Conservation (phyloP, 2,113 vertebrate genomes). For the Solea solea region DNA sequence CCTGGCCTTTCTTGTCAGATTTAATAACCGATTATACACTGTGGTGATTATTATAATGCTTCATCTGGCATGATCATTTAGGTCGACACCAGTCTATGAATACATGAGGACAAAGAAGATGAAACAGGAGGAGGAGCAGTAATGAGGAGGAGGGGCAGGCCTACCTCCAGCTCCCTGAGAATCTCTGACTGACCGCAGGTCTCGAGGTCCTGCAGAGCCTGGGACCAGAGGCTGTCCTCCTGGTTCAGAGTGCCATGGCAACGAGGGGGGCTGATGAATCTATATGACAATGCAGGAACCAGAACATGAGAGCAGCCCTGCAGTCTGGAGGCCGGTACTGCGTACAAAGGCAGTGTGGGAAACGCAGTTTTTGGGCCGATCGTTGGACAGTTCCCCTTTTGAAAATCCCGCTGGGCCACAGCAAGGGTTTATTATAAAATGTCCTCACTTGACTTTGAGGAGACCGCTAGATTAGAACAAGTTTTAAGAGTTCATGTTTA, state of each 20-base stretch:
- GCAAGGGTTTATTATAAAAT: constrained; percentile 36
- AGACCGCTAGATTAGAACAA: constrained; percentile 69
- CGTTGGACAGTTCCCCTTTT: constrained; percentile 40
- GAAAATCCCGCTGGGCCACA: constrained; percentile 51
- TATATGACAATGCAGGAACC: constrained; percentile 94
- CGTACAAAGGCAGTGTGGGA: constrained; percentile 69
- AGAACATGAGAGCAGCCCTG: constrained; percentile 78
- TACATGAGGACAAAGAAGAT: constrained; percentile 48
- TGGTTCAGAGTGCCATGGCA: constrained; percentile 83
- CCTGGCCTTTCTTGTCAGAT: constrained; percentile 57
- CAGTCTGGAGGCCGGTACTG: constrained; percentile 60
- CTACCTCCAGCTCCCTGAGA: constrained; percentile 97
- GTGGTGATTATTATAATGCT: constrained; percentile 68
- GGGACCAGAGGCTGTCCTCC: constrained; percentile 95
- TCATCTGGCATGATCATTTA: constrained; percentile 58
- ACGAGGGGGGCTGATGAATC: constrained; percentile 88
- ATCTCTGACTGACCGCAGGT: constrained; percentile 98
- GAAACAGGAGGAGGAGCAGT: not conserved
- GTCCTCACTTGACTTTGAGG: constrained; percentile 50
- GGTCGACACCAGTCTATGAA: constrained; percentile 32
- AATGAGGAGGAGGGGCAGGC: not conserved
- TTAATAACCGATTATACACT: constrained; percentile 71
- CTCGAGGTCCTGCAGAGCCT: constrained; percentile 97
- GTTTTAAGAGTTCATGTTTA: constrained; percentile 77
- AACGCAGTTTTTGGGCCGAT: constrained; percentile 70